Percentiles rank a stretch among this genome's conserved stretches.
phyloP scores from a whole-genome alignment of 2,888 invertebrate species.

The Chouioia cunea region DNA sequence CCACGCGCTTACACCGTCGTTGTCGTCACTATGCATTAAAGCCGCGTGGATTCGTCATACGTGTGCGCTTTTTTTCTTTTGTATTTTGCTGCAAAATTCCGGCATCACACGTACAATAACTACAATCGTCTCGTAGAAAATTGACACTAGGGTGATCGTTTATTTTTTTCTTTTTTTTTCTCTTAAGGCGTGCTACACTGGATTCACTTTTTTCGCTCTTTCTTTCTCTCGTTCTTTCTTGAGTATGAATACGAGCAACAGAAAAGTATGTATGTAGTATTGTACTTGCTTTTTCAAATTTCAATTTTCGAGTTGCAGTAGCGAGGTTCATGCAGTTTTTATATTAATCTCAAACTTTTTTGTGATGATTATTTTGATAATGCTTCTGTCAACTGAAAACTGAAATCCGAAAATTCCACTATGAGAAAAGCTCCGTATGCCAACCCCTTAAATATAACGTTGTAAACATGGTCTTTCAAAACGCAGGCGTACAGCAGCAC shows the following conservation, averaged over 20 bases:
- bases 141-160: constrained; percentile 64
- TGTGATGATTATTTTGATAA: constrained; percentile 1
- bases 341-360: no score
- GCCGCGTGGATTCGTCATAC: constrained; percentile 31
- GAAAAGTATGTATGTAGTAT: constrained; percentile 46
- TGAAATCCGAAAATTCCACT: constrained; percentile 17
- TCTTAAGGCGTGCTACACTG: constrained; percentile 62
- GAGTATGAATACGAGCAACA: constrained; percentile 48
- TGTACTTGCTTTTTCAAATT: constrained; percentile 29
- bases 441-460: constrained; percentile 39
- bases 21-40: constrained; percentile 34
- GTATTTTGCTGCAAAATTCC: neutral
- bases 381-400: constrained; percentile 3
- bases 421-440: constrained; percentile 24
- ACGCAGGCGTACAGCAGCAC: constrained; percentile 32
- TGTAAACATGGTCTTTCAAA: constrained; percentile 12
- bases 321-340: neutral
- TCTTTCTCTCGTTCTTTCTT: constrained; percentile 1
- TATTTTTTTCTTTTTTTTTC: constrained; percentile 7
- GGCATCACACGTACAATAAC: constrained; percentile 31
- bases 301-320: neutral
- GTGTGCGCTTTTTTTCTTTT: constrained; percentile 38
- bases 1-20: constrained; percentile 47
- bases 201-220: constrained; percentile 45
- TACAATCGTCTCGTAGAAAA: constrained; percentile 61